Evolutionary conservation across 1,140 invertebrate species (phyloP).

Genomic region (Drosophila miranda): DNA sequence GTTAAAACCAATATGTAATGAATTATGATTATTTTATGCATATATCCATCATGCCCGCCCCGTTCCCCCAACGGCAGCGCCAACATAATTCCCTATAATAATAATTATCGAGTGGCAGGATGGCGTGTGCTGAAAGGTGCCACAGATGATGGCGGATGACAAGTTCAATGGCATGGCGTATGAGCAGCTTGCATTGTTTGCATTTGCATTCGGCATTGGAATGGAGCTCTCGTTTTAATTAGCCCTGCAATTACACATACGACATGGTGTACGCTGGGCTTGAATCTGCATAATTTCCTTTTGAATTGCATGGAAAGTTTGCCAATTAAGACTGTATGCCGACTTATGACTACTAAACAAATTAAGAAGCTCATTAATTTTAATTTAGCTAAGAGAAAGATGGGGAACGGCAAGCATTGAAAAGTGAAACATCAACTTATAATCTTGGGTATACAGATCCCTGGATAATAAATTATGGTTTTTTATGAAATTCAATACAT

Average conservation of each 20-base stretch:
- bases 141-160: conserved; percentile 41
- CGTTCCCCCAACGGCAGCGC: conserved; percentile 16
- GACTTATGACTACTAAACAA: neutral
- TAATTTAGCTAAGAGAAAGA: too few species aligned
- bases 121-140: conserved; percentile 30
- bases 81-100: conserved; percentile 15
- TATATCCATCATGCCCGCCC: conserved; percentile 9
- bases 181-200: conserved; percentile 66
- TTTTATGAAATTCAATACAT: too few species aligned
- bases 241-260: conserved; percentile 64
- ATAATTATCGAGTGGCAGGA: conserved; percentile 39
- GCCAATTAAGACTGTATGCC: conserved; percentile 51
- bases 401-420: too few species aligned
- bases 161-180: conserved; percentile 67
- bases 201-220: conserved; percentile 37
- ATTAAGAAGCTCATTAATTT: too few species aligned
- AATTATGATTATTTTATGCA: conserved; percentile 35
- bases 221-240: conserved; percentile 58
- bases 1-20: conserved; percentile 38
- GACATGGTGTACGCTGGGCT: conserved; percentile 32
- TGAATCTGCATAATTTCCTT: conserved; percentile 60
- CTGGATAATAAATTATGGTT: too few species aligned
- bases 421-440: too few species aligned
- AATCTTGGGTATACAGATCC: too few species aligned
- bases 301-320: conserved; percentile 58